Conservation (phyloP, 1,140 invertebrate genomes). For the Agraylea sexmaculata region DNA sequence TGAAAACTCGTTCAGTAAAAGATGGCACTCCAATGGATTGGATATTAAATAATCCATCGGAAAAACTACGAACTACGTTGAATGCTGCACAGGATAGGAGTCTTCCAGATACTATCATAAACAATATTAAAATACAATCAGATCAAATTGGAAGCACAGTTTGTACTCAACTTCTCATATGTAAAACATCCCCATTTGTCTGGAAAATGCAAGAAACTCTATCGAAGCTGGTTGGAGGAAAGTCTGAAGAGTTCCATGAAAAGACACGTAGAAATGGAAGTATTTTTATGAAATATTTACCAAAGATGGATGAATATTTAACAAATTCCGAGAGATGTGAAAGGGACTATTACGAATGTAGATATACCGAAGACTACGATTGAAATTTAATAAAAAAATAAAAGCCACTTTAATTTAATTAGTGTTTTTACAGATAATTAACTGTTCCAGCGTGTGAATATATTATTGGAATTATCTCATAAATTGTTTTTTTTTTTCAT, state of each 20-base stretch:
- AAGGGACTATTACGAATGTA: constrained; percentile 42
- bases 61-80: constrained; percentile 42
- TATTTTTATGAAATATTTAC: constrained; percentile 45
- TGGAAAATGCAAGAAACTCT: constrained; percentile 58
- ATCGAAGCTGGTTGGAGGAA: constrained; percentile 26
- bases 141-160: constrained; percentile 45
- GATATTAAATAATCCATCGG: constrained; percentile 35
- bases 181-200: constrained; percentile 64
- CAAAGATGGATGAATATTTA: constrained; percentile 48
- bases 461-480: too few relatives aligned
- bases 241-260: constrained; percentile 22
- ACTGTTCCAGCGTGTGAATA: too few relatives aligned
- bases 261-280: constrained; percentile 20
- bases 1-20: too few relatives aligned
- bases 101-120: constrained; percentile 50
- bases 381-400: too few relatives aligned
- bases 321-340: constrained; percentile 53
- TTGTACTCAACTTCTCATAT: constrained; percentile 62
- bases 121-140: constrained; percentile 38
- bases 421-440: too few relatives aligned
- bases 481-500: too few relatives aligned
- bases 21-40: constrained; percentile 36
- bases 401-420: too few relatives aligned
- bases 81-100: constrained; percentile 44
- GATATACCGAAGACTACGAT: constrained; percentile 31